A percentile compares a stretch with the other conserved stretches of the same genome.
These are phyloP conservation scores for Zygaena filipendulae DNA, from an alignment of 2,888 invertebrate genomes.

Conservation along the genomic window DNA sequence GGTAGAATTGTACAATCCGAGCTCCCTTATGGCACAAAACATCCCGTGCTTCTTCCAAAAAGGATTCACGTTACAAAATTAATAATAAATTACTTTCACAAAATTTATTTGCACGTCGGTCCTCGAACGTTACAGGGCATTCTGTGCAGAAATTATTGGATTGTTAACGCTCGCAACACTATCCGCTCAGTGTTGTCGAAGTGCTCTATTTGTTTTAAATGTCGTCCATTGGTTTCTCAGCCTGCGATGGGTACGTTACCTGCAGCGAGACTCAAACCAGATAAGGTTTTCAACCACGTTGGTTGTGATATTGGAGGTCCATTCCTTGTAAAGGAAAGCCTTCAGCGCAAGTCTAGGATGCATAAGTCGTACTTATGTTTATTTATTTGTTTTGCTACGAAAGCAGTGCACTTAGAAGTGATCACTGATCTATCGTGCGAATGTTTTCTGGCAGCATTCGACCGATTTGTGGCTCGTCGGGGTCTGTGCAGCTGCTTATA, in stretches of 20 bases:
- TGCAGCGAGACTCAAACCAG: neutral
- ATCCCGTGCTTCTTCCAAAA: slow-evolving; percentile 9
- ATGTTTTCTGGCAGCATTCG: slow-evolving; percentile 3
- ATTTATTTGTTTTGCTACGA: slow-evolving; percentile 5
- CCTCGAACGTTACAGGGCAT: slow-evolving; percentile 10
- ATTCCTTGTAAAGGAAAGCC: slow-evolving; percentile 5
- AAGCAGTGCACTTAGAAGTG: slow-evolving; percentile 6
- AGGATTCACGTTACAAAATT: slow-evolving; percentile 6
- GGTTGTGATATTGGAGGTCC: slow-evolving; percentile 5
- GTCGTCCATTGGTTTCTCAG: neutral
- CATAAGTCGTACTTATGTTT: slow-evolving; percentile 1
- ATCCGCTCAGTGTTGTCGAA: slow-evolving; percentile 4
- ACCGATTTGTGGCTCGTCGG: slow-evolving; percentile 5
- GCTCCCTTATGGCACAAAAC: slow-evolving; percentile 6
- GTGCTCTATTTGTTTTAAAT: slow-evolving; percentile 3
- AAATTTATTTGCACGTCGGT: slow-evolving; percentile 5
- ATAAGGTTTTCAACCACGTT: slow-evolving; percentile 4
- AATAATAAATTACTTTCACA: slow-evolving; percentile 3
- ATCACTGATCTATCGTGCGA: no score
- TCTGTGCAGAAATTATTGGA: slow-evolving; percentile 5
- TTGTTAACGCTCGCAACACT: slow-evolving; percentile 5
- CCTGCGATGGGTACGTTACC: slow-evolving; percentile 3
- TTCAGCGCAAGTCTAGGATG: slow-evolving; percentile 4
- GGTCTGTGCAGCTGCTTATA: slow-evolving; percentile 4
- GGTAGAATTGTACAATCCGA: slow-evolving; percentile 7